Evolutionary conservation across 2,888 invertebrate genomes (phyloP).

Genomic region (Seira ritae): DNA sequence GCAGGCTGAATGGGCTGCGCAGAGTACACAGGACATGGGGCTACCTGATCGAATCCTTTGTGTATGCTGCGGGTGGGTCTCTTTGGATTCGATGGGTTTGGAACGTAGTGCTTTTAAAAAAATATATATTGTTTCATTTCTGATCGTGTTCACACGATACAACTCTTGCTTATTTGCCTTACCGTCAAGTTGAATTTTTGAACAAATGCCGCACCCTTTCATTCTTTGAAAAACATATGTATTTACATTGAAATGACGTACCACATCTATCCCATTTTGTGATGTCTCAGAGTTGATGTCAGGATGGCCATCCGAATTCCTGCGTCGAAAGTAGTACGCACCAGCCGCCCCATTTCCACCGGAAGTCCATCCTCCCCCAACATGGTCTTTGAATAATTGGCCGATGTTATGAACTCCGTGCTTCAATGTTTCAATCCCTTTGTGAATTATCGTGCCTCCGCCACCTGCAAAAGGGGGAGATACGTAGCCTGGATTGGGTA

Average conservation of each 20-base stretch:
- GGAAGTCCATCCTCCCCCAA: constrained; percentile 34
- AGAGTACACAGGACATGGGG: constrained; percentile 46
- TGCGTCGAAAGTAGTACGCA: constrained; percentile 37
- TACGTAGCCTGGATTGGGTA: background rate
- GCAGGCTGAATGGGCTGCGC: background rate
- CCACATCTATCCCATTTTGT: too few relatives aligned
- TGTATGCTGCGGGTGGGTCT: constrained; percentile 41
- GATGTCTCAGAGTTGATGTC: constrained; percentile 33
- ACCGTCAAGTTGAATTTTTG: too few relatives aligned
- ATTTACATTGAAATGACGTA: too few relatives aligned
- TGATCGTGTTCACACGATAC: too few relatives aligned
- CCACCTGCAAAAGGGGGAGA: constrained; percentile 5
- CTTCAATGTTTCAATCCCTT: constrained; percentile 57
- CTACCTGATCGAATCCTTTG: constrained; percentile 34
- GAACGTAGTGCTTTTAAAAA: too few relatives aligned
- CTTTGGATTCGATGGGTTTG: too few relatives aligned
- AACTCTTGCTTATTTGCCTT: too few relatives aligned
- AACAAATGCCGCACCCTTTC: too few relatives aligned
- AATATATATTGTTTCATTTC: too few relatives aligned
- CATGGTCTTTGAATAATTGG: constrained; percentile 45
- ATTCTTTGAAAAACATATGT: too few relatives aligned
- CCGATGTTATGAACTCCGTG: constrained; percentile 46
- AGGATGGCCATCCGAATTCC: constrained; percentile 29
- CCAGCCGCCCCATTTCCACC: constrained; percentile 56
- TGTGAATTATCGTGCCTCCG: constrained; percentile 49